Evolutionary conservation across 2,888 invertebrate genomes (phyloP).

Genomic region (Altica lythri): DNA sequence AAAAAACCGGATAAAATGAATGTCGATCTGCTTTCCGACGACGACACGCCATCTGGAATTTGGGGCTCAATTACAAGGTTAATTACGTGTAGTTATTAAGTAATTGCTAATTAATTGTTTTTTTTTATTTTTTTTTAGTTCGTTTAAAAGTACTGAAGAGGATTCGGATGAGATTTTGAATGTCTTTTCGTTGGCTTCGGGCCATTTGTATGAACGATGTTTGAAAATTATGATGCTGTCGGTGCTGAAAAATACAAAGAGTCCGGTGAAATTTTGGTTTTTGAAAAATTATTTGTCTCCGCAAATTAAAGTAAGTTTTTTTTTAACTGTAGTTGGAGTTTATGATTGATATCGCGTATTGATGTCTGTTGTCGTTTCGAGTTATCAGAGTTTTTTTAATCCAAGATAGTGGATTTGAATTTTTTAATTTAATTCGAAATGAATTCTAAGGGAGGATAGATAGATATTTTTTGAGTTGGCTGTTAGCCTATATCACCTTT

Average conservation of each 20-base stretch:
- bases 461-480: too few species aligned
- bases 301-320: constrained; percentile 75
- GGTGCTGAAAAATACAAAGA: constrained; percentile 93
- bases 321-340: too few species aligned
- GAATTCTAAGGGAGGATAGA: too few species aligned
- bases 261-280: constrained; percentile 99
- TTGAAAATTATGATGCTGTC: constrained; percentile 99
- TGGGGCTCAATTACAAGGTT: constrained; percentile 96
- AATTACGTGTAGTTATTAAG: background rate
- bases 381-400: too few species aligned
- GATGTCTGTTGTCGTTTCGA: too few species aligned
- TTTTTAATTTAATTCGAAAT: too few species aligned
- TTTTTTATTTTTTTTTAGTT: constrained; percentile 54
- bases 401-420: too few species aligned
- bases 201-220: constrained; percentile 96
- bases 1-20: constrained; percentile 89
- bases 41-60: constrained; percentile 77
- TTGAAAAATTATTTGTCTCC: constrained; percentile 98
- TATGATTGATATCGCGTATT: too few species aligned
- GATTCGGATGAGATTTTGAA: constrained; percentile 81
- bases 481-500: too few species aligned
- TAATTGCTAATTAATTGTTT: constrained; percentile 16
- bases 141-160: constrained; percentile 67
- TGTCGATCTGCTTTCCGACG: constrained; percentile 86
- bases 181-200: constrained; percentile 97